Base-by-base conservation (phyloP, 2,113 vertebrate genomes). In the Dolichallabes microphthalmus region DNA sequence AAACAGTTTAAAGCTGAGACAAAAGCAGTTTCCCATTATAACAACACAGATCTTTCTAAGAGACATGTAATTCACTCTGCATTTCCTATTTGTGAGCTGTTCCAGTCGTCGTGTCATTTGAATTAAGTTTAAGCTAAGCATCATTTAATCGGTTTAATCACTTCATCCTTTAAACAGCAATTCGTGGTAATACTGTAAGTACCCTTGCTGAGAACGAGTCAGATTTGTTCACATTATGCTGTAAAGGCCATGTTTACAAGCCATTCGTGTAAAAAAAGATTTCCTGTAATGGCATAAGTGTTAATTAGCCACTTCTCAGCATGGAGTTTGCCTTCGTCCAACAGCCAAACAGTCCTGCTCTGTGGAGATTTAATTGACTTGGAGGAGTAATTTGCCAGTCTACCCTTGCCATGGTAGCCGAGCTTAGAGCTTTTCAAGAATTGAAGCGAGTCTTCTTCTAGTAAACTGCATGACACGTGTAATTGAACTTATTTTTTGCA, bases 261-360 rank as follows among this genome's bases (percentile, higher is more conserved):
- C n/a, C 1, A 19, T 50, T 77, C 12, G 32, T 80, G 25, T 15
- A 53, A 55, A 39, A 39, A 58, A 83, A 83, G 15, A 60, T 25
- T 39, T 87, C 55, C 76, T 61, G 10, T 7, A 87, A 58, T 39
- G 55, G 58, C 25, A 6, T 58, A 79, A 32, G 52, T 45, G 63
- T 69, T 83, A 71, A 83, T 86, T 61, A 80, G 82, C 64, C 52
- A 45, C 69, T 39, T 73, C 75, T 83, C 82, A 80, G 74, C 74
- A 55, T 63, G 75, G 50, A 35, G n/a, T n/a, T 25, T 80, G 39
- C 74, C 25, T 4, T 80, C 39, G 25, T 66, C 79, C 77, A 80
- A 27, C 69, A 25, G 68, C 30, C 77, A 68, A 84, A 66, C 76
- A 66, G 57, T 55, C 64, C 57, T 75, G 30, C 69, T 80, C 75